A percentile compares a stretch with the other conserved stretches of the same genome.
Evolutionary conservation across 2,113 vertebrate species (phyloP).

Genomic region (Taxidea taxus): DNA sequence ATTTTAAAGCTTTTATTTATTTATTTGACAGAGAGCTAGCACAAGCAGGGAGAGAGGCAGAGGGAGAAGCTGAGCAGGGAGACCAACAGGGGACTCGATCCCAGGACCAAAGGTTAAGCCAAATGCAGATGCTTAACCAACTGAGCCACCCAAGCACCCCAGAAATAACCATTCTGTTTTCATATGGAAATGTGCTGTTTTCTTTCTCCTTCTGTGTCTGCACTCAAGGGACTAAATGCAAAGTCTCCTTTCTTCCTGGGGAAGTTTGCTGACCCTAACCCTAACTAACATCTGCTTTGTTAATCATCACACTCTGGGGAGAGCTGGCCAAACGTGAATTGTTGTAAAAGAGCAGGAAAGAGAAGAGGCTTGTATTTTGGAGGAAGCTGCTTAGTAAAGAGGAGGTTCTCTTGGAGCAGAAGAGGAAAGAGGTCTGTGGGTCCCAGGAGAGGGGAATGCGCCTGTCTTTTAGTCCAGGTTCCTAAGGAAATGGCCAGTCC

Average conservation of each 20-base stretch:
- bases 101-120: neutral
- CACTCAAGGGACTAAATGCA: neutral
- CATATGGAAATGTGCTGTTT: neutral
- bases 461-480: neutral
- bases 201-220: neutral
- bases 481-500: neutral
- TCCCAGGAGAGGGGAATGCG: neutral
- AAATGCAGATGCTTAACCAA: neutral
- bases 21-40: neutral
- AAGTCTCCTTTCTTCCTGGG: neutral
- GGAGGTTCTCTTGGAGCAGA: neutral
- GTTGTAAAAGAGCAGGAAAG: neutral
- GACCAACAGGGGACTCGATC: fast-evolving
- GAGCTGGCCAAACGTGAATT: neutral
- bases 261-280: neutral
- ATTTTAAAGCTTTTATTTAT: neutral
- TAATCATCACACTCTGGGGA: neutral
- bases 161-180: neutral
- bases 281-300: neutral
- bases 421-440: neutral
- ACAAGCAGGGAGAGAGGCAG: neutral
- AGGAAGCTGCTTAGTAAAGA: neutral
- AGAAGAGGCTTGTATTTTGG: neutral
- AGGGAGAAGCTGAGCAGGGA: neutral
- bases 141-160: neutral